Conservation (phyloP, 37 sponge, comb jelly and placozoan genomes). For the Sycon ciliatum region DNA sequence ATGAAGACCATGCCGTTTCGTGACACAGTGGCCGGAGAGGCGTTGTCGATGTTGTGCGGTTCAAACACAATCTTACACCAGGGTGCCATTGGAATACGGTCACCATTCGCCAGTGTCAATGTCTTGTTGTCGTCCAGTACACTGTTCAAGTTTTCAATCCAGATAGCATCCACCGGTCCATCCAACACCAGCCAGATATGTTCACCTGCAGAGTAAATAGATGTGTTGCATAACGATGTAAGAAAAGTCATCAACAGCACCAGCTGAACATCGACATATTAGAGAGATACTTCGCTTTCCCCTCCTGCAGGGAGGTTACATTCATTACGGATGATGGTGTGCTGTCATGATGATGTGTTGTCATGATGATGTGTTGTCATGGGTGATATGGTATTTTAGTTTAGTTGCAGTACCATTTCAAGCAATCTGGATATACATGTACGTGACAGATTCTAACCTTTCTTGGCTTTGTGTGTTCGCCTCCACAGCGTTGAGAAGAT, state of each 20-base stretch:
- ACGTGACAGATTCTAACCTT: background rate
- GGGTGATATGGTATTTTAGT: background rate
- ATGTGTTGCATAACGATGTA: background rate
- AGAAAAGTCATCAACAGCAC: no score
- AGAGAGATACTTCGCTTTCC: no score
- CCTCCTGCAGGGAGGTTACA: no score
- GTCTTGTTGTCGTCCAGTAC: slow-evolving; percentile 45
- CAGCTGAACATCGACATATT: no score
- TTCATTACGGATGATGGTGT: no score
- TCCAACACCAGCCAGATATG: slow-evolving; percentile 37
- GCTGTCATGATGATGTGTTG: no score
- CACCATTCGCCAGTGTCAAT: slow-evolving; percentile 36
- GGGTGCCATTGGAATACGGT: slow-evolving; percentile 37
- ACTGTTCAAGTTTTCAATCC: slow-evolving; percentile 39
- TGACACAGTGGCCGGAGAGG: slow-evolving; percentile 40
- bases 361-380: no score
- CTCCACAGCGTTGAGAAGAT: slow-evolving; percentile 42
- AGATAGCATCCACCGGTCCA: slow-evolving; percentile 39
- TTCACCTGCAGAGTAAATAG: slow-evolving; percentile 25
- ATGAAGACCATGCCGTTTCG: slow-evolving; percentile 46
- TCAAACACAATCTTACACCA: slow-evolving; percentile 42
- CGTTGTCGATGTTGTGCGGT: slow-evolving; percentile 47
- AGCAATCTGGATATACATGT: background rate
- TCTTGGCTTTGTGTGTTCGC: slow-evolving; percentile 31
- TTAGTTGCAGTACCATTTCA: background rate